Evolutionary conservation across 2,888 invertebrate genomes (phyloP).

Genomic region (Phengaris alcon): DNA sequence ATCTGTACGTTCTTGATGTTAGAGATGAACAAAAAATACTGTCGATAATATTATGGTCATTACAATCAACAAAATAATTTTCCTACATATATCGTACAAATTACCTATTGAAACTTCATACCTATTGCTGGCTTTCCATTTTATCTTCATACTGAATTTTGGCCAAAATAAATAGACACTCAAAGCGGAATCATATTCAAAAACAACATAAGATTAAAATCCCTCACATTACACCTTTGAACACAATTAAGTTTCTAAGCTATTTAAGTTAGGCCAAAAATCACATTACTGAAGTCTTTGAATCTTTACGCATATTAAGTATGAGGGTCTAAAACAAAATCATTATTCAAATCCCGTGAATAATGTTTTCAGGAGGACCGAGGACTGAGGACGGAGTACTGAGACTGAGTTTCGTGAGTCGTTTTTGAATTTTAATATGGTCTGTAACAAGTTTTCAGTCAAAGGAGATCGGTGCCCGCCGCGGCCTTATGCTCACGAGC

Average conservation of each 20-base stretch:
- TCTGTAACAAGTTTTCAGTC: constrained; percentile 77
- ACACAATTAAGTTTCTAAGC: constrained; percentile 66
- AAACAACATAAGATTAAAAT: constrained; percentile 32
- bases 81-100: no score
- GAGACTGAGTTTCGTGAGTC: constrained; percentile 71
- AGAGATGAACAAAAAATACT: no score
- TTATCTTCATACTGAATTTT: background rate
- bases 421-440: constrained; percentile 79
- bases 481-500: constrained; percentile 43
- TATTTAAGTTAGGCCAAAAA: constrained; percentile 75
- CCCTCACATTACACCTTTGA: constrained; percentile 48
- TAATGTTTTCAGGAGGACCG: constrained; percentile 71
- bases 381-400: constrained; percentile 38
- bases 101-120: no score
- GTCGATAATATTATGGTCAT: no score
- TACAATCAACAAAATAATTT: no score
- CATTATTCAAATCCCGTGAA: constrained; percentile 78
- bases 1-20: no score
- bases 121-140: no score
- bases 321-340: constrained; percentile 72
- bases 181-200: constrained; percentile 6
- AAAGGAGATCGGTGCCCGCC: constrained; percentile 67
- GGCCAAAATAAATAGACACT: background rate
- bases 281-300: constrained; percentile 61
- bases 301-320: constrained; percentile 73